Evolutionary conservation across 1,140 invertebrate species (phyloP), one percentile per base, ranked within the genome.

Genomic region (Mizuhopecten yessoensis): DNA sequence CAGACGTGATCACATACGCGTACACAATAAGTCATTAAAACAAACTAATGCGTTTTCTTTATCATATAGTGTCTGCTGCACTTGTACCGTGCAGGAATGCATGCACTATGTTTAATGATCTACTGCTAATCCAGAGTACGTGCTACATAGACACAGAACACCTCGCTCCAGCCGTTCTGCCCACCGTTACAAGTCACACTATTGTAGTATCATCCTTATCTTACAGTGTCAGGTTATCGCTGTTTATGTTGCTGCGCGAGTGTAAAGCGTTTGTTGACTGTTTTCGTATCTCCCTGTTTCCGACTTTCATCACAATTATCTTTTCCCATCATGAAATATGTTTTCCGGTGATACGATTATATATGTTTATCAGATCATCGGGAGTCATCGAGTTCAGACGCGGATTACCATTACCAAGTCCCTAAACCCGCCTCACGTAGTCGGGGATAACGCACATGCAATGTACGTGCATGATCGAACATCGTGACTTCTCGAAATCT

Each of bases 301-400:
- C 57, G 57, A 75, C 57, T 75, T 75, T 75, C 57, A 75, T 75
- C 57, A 75, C 57, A 75, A 75, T 75, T 75, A 75, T 75, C 57
- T 75, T 5, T 75, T 75, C n/a, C 17, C 23, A 75, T 75, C 57
- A 75, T 75, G 57, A 75, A 75, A 75, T 75, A 75, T 75, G 57
- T 75, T 75, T 75, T 75, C 57, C 57, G 57, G 57, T 75, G 57
- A 75, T 75, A 75, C 9, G 23, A 29, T 75, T 75, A 7, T 9
- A 29, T 75, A 75, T 17, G 57, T 75, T 75, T 75, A 75, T 75
- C 57, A 75, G 57, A 75, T 75, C 23, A 9, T n/a, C n/a, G 1
- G 57, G 57, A 75, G 57, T n/a, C n/a, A 75, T 29, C n/a, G 57
- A 75, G 57, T 75, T 75, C 57, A 75, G 57, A 75, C 57, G 11